Conservation (phyloP, 2,888 invertebrate genomes). For the Lochmaea capreae region DNA sequence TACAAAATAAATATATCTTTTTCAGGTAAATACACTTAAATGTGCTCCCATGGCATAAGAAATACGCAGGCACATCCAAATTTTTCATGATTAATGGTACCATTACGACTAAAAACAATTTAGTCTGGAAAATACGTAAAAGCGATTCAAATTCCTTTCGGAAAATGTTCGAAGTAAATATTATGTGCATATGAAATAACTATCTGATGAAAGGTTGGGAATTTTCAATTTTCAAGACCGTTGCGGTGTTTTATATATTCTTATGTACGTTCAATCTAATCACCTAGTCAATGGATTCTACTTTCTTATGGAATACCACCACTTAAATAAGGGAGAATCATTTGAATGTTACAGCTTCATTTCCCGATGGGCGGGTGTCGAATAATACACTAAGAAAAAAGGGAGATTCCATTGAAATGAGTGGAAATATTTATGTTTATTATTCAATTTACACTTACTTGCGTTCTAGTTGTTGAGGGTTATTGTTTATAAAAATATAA, state of each 20-base stretch:
- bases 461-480: too few relatives aligned
- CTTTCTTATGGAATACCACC: constrained; percentile 38
- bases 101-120: constrained; percentile 20
- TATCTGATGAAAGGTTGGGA: constrained; percentile 50
- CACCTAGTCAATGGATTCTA: constrained; percentile 42
- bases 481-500: too few relatives aligned
- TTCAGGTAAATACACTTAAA: background rate
- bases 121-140: constrained; percentile 16
- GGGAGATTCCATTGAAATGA: background rate
- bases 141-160: constrained; percentile 47
- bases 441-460: too few relatives aligned
- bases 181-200: constrained; percentile 55
- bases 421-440: too few relatives aligned
- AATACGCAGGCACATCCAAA: constrained; percentile 9
- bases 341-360: constrained; percentile 40
- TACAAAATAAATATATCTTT: background rate
- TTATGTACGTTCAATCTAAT: constrained; percentile 45
- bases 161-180: constrained; percentile 51
- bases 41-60: background rate
- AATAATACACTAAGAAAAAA: constrained; percentile 17
- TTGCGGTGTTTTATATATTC: constrained; percentile 45
- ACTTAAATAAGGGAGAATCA: constrained; percentile 34
- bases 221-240: constrained; percentile 52
- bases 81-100: constrained; percentile 23
- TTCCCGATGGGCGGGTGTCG: constrained; percentile 16